Conservation (phyloP, 2,113 vertebrate genomes). For the Hyperopisus bebe region DNA sequence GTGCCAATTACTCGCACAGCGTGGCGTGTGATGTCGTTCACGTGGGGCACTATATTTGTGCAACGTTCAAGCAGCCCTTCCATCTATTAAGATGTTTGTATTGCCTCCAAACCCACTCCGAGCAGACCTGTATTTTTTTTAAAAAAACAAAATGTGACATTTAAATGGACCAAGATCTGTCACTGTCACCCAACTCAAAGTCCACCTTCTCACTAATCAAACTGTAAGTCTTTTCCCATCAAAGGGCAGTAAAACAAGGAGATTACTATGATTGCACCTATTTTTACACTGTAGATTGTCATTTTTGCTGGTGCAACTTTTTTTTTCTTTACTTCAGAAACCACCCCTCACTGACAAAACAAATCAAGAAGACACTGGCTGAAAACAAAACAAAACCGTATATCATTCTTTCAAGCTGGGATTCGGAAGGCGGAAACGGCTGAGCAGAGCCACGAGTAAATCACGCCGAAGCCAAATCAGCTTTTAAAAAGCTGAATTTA, state of each 20-base stretch:
- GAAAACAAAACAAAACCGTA: constrained; percentile 2
- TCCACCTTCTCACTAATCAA: constrained; percentile 4
- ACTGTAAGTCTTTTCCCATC: not conserved
- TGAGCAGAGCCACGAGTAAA: not conserved
- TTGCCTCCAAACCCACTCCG: not conserved
- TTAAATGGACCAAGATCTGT: not conserved
- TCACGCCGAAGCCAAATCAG: not conserved
- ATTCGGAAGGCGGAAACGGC: not conserved
- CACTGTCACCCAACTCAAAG: not conserved
- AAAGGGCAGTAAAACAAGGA: not conserved
- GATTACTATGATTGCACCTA: constrained; percentile 16
- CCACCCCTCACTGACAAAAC: constrained; percentile 3
- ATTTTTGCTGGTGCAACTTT: not conserved
- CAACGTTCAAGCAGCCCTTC: not conserved
- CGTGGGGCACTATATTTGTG: not conserved
- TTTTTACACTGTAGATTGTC: not conserved
- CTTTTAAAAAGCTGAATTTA: constrained; percentile 8
- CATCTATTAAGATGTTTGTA: not conserved
- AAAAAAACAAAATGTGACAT: not conserved
- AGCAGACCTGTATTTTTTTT: not conserved
- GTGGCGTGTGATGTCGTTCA: not conserved
- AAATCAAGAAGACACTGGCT: not conserved
- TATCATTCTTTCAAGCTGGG: constrained; percentile 11
- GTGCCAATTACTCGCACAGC: not conserved
- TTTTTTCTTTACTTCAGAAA: not conserved